phyloP scores from a whole-genome alignment of 2,888 invertebrate genomes.

The Glyphotaelius pellucidus region DNA sequence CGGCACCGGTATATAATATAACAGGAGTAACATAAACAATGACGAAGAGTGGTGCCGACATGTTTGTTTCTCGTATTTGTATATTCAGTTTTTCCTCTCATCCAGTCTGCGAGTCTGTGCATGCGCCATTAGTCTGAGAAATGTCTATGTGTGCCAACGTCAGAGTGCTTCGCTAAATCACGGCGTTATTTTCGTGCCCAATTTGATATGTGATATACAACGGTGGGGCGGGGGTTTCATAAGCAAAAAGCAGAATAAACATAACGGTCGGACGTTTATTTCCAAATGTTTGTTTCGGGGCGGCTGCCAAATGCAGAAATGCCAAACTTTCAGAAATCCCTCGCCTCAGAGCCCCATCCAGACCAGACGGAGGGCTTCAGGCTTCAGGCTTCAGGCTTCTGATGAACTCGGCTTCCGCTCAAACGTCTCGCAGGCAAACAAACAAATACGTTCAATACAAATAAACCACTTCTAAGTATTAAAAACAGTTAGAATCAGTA shows the following conservation, averaged over 20 bases:
- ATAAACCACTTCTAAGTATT: not conserved
- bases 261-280: constrained; percentile 61
- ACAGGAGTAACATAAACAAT: constrained; percentile 57
- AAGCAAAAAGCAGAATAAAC: constrained; percentile 61
- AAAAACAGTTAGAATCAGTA: no score
- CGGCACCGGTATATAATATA: constrained; percentile 10
- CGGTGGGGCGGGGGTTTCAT: constrained; percentile 57
- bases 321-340: constrained; percentile 57
- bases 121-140: constrained; percentile 66
- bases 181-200: constrained; percentile 66
- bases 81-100: constrained; percentile 52
- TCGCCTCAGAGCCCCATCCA: constrained; percentile 28
- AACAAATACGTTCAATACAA: not conserved
- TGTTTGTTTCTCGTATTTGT: constrained; percentile 61
- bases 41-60: constrained; percentile 56
- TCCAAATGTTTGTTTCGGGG: constrained; percentile 56
- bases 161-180: constrained; percentile 65
- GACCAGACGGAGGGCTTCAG: constrained; percentile 25
- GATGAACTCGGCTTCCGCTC: not conserved
- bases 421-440: not conserved
- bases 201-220: constrained; percentile 67
- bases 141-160: constrained; percentile 65
- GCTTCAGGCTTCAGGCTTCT: not conserved
- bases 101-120: constrained; percentile 53
- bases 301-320: constrained; percentile 63